Percentiles rank a stretch among this genome's conserved stretches.
These are phyloP conservation scores for Marasmarcha lunaedactyla DNA, from an alignment of 2,888 invertebrate genomes.

Conservation along the genomic window DNA sequence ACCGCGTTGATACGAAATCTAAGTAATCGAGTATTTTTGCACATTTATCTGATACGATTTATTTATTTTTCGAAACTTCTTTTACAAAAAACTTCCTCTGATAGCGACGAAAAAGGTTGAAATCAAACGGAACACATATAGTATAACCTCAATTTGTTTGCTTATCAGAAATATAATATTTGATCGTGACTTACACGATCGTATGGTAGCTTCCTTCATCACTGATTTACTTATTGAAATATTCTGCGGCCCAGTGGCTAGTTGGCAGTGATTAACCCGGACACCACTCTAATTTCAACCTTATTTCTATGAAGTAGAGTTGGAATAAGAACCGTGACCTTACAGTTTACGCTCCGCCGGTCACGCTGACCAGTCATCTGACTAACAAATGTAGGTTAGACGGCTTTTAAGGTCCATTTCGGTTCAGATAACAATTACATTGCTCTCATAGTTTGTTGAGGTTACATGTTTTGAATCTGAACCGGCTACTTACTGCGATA, in stretches of 20 bases:
- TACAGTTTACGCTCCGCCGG: constrained; percentile 22
- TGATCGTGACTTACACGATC: neutral
- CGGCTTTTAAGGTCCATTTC: constrained; percentile 1
- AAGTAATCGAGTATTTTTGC: too few species aligned
- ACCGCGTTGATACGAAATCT: too few species aligned
- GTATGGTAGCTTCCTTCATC: neutral
- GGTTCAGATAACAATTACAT: neutral
- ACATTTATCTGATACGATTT: too few species aligned
- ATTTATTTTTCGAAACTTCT: too few species aligned
- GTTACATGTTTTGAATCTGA: neutral
- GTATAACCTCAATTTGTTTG: too few species aligned
- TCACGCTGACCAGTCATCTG: constrained; percentile 35
- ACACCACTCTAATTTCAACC: neutral
- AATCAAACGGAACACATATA: too few species aligned
- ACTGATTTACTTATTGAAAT: neutral
- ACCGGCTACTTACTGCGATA: too few species aligned
- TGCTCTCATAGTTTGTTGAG: neutral
- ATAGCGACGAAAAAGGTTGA: too few species aligned
- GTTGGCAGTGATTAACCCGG: neutral
- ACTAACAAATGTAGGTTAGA: constrained; percentile 27
- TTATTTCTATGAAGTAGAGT: neutral
- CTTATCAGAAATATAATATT: too few species aligned
- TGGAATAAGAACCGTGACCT: neutral
- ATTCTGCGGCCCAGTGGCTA: neutral
- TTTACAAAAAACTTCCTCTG: too few species aligned